phyloP scores from a whole-genome alignment of 2,113 vertebrate genomes.

The Vicugna pacos region DNA sequence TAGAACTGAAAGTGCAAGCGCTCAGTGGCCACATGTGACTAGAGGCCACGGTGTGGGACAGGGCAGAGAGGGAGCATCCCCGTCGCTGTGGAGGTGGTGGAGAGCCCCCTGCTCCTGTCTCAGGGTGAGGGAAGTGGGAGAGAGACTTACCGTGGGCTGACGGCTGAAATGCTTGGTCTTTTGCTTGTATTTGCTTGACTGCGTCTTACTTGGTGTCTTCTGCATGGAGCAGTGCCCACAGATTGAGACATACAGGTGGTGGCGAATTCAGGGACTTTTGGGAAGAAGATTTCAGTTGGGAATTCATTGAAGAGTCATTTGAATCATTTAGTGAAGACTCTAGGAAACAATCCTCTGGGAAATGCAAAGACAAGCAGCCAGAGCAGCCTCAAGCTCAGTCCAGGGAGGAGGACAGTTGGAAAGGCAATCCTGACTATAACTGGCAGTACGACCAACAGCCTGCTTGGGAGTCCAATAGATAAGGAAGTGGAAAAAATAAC shows the following conservation, averaged over 20 bases:
- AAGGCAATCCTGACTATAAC: neutral
- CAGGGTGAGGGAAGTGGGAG: too few species aligned
- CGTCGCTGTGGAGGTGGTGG: neutral
- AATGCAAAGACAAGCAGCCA: neutral
- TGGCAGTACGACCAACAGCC: neutral
- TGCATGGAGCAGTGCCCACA: neutral
- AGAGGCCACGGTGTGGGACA: neutral
- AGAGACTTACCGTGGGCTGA: neutral
- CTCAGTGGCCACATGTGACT: neutral
- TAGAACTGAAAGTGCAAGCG: neutral
- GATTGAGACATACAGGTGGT: neutral
- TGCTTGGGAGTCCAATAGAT: neutral
- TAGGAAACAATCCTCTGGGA: neutral
- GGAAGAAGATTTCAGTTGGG: neutral
- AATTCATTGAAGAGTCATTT: neutral
- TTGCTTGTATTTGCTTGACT: neutral
- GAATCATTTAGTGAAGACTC: neutral
- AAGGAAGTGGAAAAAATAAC: neutral
- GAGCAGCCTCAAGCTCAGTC: neutral
- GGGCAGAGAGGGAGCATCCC: neutral
- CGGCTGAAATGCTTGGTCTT: neutral
- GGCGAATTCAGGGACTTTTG: neutral
- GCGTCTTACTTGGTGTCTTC: neutral
- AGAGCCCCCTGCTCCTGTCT: neutral
- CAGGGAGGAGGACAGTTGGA: neutral